Percentiles rank a stretch among this genome's conserved stretches.
These are phyloP conservation scores for Hemitrygon akajei DNA, from an alignment of 2,797 vertebrate genomes.

Conservation along the genomic window DNA sequence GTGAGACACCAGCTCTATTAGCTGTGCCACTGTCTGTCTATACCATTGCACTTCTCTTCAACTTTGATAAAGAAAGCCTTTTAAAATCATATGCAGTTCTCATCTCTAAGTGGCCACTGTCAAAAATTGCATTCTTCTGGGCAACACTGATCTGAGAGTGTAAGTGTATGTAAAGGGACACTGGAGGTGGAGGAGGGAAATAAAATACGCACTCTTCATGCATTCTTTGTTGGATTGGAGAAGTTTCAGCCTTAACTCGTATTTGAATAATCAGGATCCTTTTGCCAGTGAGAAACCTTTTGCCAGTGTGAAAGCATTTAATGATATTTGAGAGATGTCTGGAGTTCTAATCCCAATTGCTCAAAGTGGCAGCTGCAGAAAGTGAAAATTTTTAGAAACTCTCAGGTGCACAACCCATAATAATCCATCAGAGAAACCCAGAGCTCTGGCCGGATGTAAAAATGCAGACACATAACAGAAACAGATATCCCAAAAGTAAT, in stretches of 20 bases:
- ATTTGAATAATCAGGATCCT: not conserved
- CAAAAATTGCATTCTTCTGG: not conserved
- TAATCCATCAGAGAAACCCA: not conserved
- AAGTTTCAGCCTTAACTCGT: not conserved
- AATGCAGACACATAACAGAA: not conserved
- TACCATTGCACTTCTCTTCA: not conserved
- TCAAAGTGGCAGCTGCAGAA: constrained; percentile 10
- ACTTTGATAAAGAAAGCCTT: not conserved
- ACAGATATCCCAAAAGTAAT: not conserved
- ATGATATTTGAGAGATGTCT: not conserved
- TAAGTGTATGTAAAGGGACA: too few species aligned
- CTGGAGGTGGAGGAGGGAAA: too few species aligned
- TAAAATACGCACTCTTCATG: not conserved
- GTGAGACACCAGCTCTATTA: too few species aligned
- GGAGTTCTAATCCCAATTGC: not conserved
- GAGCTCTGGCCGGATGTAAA: too few species aligned
- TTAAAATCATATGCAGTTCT: not conserved
- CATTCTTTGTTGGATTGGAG: not conserved
- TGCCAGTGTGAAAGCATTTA: not conserved
- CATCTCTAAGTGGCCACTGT: too few species aligned
- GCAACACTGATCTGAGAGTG: too few species aligned
- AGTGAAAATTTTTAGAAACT: not conserved
- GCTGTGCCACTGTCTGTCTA: too few species aligned
- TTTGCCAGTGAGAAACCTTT: not conserved
- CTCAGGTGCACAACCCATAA: not conserved